Conservation (phyloP, 2,888 invertebrate genomes). For the Philopedon plagiatum region DNA sequence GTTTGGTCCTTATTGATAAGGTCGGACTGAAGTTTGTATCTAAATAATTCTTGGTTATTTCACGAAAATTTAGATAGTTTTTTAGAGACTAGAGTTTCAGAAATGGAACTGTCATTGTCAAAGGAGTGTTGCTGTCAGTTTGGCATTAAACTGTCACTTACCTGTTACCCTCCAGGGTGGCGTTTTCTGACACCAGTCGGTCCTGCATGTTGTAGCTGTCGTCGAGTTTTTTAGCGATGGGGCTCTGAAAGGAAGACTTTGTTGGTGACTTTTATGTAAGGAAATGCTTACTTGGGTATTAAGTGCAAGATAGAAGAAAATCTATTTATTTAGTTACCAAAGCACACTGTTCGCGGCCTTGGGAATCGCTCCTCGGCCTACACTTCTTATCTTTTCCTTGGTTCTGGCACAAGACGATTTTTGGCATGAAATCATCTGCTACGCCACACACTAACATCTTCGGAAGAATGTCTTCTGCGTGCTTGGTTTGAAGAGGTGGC, state of each 20-base stretch:
- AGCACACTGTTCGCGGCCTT: not conserved
- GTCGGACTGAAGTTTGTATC: conserved; percentile 77
- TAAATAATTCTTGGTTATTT: conserved; percentile 59
- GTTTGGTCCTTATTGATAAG: conserved; percentile 76
- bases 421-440: conserved; percentile 71
- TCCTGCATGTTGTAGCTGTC: conserved; percentile 80
- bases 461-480: conserved; percentile 67
- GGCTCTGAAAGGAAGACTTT: conserved; percentile 9
- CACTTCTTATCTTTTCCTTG: not conserved
- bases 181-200: conserved; percentile 77
- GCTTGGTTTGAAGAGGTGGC: conserved; percentile 53
- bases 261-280: too few species aligned
- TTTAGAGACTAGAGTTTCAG: not conserved
- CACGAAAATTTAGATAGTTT: conserved; percentile 11
- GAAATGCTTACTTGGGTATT: too few species aligned
- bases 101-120: not conserved
- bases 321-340: not conserved
- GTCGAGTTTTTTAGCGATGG: conserved; percentile 72
- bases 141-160: conserved; percentile 57
- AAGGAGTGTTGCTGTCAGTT: not conserved
- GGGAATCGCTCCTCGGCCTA: conserved; percentile 24
- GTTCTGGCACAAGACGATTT: conserved; percentile 71
- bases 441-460: conserved; percentile 72
- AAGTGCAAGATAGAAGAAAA: too few species aligned
- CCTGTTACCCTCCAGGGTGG: conserved; percentile 78